Evolutionary conservation across 2,888 invertebrate species (phyloP).

Genomic region (Oscheius sp.): DNA sequence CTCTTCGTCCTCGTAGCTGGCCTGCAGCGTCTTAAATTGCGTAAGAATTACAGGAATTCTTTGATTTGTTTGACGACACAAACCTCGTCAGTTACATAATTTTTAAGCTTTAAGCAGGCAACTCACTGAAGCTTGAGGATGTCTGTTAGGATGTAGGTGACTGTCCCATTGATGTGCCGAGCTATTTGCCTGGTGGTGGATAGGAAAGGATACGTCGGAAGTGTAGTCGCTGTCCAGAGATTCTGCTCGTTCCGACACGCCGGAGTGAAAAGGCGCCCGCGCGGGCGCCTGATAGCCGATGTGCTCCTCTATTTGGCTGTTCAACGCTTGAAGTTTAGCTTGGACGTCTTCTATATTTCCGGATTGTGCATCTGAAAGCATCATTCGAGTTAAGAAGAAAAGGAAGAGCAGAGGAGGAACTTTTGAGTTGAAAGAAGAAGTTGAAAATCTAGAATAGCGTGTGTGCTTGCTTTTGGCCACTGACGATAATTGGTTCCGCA

Average conservation of each 20-base stretch:
- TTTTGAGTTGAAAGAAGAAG: neutral
- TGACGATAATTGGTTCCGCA: constrained; percentile 15
- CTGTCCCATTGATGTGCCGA: constrained; percentile 82
- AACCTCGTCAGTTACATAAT: neutral
- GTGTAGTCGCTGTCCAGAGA: constrained; percentile 98
- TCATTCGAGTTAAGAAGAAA: neutral
- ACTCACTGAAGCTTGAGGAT: constrained; percentile 22
- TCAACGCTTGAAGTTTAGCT: constrained; percentile 59
- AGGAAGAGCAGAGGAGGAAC: neutral
- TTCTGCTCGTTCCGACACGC: constrained; percentile 93
- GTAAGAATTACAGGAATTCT: constrained; percentile 2
- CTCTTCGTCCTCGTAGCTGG: constrained; percentile 62
- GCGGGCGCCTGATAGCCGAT: constrained; percentile 44
- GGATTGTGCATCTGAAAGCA: constrained; percentile 58
- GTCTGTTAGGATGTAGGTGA: constrained; percentile 63
- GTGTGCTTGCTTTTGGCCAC: neutral
- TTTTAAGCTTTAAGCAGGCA: neutral
- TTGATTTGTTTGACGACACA: neutral
- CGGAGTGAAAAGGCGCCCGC: constrained; percentile 77
- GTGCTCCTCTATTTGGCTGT: constrained; percentile 59
- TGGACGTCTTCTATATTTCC: constrained; percentile 54
- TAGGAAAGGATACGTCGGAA: constrained; percentile 90
- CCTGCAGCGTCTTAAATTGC: constrained; percentile 55
- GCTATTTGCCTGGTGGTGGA: constrained; percentile 81
- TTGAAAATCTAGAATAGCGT: neutral